Conservation (phyloP, 2,113 vertebrate genomes). For the Ondatra zibethicus region DNA sequence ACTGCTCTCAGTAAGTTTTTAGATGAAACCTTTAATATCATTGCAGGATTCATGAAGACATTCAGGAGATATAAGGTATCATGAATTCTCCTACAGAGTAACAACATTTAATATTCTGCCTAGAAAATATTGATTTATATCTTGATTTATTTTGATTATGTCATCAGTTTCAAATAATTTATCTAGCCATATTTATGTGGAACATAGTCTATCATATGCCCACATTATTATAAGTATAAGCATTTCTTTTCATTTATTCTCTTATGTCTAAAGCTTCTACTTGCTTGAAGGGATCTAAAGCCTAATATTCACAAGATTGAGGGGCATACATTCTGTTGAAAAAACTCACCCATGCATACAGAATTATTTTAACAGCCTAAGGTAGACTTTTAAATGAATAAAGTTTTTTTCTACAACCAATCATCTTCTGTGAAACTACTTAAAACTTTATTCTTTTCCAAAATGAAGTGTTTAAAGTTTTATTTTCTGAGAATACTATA, state of each 20-base stretch:
- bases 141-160: constrained; percentile 73
- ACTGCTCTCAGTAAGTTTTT: constrained; percentile 22
- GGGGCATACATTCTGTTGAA: neutral
- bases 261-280: constrained; percentile 25
- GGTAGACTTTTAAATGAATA: neutral
- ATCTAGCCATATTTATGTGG: constrained; percentile 53
- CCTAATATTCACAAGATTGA: constrained; percentile 28
- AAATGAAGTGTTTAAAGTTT: neutral
- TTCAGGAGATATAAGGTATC: neutral
- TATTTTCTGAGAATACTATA: neutral
- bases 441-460: neutral
- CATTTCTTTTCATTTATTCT: constrained; percentile 21
- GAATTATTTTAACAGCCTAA: neutral
- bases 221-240: constrained; percentile 70
- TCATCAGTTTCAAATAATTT: constrained; percentile 79
- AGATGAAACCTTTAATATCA: constrained; percentile 31
- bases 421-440: neutral
- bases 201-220: constrained; percentile 66
- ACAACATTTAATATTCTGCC: constrained; percentile 21
- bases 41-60: neutral
- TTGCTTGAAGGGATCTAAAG: neutral
- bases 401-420: neutral
- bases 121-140: constrained; percentile 57
- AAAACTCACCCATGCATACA: neutral
- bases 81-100: constrained; percentile 33